phyloP scores from a whole-genome alignment of 23 tunicate genomes.

The Trididemnum nubilum region DNA sequence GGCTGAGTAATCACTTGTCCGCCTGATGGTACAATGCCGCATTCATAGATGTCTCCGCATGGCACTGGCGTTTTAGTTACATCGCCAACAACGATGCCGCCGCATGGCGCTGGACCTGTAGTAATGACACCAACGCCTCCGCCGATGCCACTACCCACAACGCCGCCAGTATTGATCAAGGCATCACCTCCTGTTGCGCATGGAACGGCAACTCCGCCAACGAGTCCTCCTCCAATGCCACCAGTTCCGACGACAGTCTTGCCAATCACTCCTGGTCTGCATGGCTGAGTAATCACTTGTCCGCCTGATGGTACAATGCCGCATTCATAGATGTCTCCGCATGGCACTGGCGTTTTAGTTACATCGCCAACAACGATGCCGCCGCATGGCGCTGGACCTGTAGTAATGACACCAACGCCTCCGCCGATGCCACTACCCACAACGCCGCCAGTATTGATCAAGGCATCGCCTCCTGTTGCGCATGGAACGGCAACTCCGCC shows the following conservation, averaged over 20 bases:
- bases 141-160: not conserved
- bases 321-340: not conserved
- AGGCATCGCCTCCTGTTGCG: not conserved
- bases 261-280: slow-evolving; percentile 1
- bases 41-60: slow-evolving; percentile 1
- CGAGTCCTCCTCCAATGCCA: not conserved
- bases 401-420: not conserved
- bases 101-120: not conserved
- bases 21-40: not conserved
- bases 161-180: not conserved
- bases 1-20: not conserved
- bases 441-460: not conserved
- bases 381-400: slow-evolving; percentile 2
- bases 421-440: not conserved
- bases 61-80: not conserved
- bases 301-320: not conserved
- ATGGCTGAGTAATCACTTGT: not conserved
- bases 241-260: not conserved
- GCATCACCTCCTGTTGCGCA: not conserved
- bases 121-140: not conserved
- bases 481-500: not conserved
- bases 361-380: not conserved
- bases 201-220: not conserved
- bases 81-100: not conserved
- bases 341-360: not conserved